Base-by-base conservation (phyloP, 2,888 invertebrate species). In the Meta bourneti region DNA sequence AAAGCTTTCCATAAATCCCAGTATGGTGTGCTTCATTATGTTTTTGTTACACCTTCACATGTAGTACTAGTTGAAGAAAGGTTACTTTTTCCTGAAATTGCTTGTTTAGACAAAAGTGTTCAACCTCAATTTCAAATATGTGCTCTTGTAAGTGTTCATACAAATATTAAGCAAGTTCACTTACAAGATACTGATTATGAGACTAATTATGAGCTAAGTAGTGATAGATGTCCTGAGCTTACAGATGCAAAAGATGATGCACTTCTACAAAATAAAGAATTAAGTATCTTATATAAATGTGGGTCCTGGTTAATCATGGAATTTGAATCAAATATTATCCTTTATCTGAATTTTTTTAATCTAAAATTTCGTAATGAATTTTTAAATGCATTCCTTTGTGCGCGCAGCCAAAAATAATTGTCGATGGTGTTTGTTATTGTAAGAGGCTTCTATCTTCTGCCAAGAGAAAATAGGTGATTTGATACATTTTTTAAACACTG, bases 301-400 rank as follows among this genome's bases (percentile, higher is more conserved):
- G 92, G 92, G 19, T 88, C 81, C 34, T 92, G 92, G 92, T 74
- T 92, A 54, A 75, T 90, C 51, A 74, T 92, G 7, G 90, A 92
- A 54, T 92, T 92, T 88, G 90, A 90, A 83, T 83, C 87, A n/a
- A 54, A 54, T 75, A 69, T 84, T 7, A 34, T 86, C 5, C 54
- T 92, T 51, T 83, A 88, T 54, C 52, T 92, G 13, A 92, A 87
- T 48, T 92, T 92, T 90, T 88, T 70, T 69, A 79, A 61, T 83
- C 61, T 83, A 51, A 83, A 92, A 49, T 71, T 79, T 69, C 77
- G 92, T 52, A 92, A 79, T 90, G 78, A 88, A 48, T 92, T 92
- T 79, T 84, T 92, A 49, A 87, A 92, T 71, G 90, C 84, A 13
- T 92, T 92, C 88, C 83, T 91, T n/a, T 77, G 88, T 88, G 88